Percentiles rank a stretch among this genome's conserved stretches.
These are phyloP conservation scores for Cavia porcellus DNA, from an alignment of 2,113 vertebrate species.

Conservation along the genomic window DNA sequence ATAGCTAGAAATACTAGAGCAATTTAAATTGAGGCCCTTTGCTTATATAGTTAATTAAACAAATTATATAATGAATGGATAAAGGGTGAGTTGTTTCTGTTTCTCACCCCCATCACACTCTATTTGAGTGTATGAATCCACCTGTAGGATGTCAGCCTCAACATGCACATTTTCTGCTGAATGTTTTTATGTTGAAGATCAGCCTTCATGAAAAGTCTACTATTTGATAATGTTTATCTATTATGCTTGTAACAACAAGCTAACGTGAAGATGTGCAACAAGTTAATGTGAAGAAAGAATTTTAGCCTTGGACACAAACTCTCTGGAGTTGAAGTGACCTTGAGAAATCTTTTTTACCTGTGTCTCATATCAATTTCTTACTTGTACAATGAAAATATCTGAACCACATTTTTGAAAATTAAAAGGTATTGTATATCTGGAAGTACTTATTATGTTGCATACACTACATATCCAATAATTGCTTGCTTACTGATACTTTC, in stretches of 20 bases:
- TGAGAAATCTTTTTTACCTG: neutral
- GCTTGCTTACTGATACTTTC: neutral
- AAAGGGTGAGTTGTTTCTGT: conserved; percentile 7
- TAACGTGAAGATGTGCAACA: neutral
- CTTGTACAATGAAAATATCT: neutral
- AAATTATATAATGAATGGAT: neutral
- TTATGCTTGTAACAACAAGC: neutral
- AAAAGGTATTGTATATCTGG: neutral
- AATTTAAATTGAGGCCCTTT: neutral
- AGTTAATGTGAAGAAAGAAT: neutral
- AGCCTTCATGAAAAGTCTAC: conserved; percentile 52
- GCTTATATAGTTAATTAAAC: conserved; percentile 6
- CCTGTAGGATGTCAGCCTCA: neutral
- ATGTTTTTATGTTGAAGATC: conserved; percentile 37
- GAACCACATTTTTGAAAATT: neutral
- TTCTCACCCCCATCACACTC: neutral
- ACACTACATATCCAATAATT: neutral
- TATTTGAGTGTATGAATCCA: neutral
- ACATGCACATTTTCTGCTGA: conserved; percentile 21
- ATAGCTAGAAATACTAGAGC: neutral
- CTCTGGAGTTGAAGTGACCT: neutral
- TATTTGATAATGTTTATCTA: conserved; percentile 30
- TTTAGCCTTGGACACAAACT: neutral
- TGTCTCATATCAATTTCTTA: conserved; percentile 3
- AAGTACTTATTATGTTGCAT: neutral